phyloP scores from a whole-genome alignment of 2,113 vertebrate species.

The Tautogolabrus adspersus region DNA sequence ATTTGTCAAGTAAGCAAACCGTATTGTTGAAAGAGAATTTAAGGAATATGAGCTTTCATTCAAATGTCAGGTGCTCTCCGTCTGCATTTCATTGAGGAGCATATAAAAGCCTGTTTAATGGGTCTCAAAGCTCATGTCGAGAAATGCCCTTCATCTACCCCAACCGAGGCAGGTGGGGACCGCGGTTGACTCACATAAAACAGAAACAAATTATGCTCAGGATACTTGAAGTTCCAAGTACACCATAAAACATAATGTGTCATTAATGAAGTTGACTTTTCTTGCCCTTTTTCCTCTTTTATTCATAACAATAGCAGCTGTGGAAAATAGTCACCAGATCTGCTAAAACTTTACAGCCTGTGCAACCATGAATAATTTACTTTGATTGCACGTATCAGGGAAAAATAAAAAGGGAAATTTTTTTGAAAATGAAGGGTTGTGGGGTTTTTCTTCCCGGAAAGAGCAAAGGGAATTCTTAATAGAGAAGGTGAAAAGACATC shows the following conservation, averaged over 20 bases:
- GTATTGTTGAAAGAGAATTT: constrained; percentile 8
- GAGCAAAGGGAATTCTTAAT: constrained; percentile 82
- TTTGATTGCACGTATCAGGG: constrained; percentile 68
- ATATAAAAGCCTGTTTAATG: constrained; percentile 74
- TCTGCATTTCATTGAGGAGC: constrained; percentile 68
- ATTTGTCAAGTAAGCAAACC: constrained; percentile 36
- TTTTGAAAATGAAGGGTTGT: constrained; percentile 61
- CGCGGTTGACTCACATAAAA: constrained; percentile 71
- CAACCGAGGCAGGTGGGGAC: constrained; percentile 74
- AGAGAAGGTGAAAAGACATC: constrained; percentile 77
- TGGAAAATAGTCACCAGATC: constrained; percentile 60
- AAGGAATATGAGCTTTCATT: constrained; percentile 46
- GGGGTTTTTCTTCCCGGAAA: constrained; percentile 63
- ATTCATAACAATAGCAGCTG: constrained; percentile 77
- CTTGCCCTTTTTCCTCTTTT: constrained; percentile 60
- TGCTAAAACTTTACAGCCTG: constrained; percentile 70
- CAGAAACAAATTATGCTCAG: constrained; percentile 77
- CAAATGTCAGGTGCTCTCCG: constrained; percentile 67
- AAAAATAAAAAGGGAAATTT: constrained; percentile 57
- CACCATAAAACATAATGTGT: constrained; percentile 76
- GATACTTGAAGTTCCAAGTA: constrained; percentile 71
- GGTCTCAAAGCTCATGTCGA: constrained; percentile 72
- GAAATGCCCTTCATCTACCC: constrained; percentile 76
- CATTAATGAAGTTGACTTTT: constrained; percentile 77
- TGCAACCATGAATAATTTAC: constrained; percentile 76